Evolutionary conservation across 2,888 invertebrate genomes (phyloP), one percentile per base, ranked within the genome.

Genomic region (Hyalella azteca): DNA sequence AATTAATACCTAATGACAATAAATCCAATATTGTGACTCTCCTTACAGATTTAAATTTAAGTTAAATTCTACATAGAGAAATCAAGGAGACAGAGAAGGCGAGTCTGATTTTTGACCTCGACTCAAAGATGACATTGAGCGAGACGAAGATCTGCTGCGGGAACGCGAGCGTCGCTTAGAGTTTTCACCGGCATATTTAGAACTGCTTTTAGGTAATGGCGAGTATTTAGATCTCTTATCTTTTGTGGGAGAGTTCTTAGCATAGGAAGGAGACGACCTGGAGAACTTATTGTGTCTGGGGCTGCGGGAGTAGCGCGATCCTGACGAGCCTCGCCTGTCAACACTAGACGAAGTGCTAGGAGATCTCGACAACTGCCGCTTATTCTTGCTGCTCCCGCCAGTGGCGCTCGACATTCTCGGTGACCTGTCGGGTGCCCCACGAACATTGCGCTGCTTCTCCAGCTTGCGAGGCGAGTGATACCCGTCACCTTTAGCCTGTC

Each of bases 251-350:
- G 66, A 66, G 32, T 66, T 66, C 36, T 66, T 66, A 1, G 54
- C 4, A 54, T 54, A 54, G 0, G 54, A 13, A 22, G 54, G 54
- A 54, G 54, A 54, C 7, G 66, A 36, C n/a, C 66, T 32, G 5
- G 66, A 66, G 66, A 66, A 66, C 19, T 66, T 66, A n/a, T 66
- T 66, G 66, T 66, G 66, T 2, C 66, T 32, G 1, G 66, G 66
- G 19, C 66, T 66, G 4, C 39, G 22, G 13, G 66, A 66, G 39
- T 66, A 36, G 39, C 66, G 66, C 3, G 66, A 66, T 15, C 36
- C 66, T 36, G 66, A 66, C 1, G 66, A 66, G 19, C 36, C 66
- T 9, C 66, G 66, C n/a, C 66, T 36, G 11, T 66, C 36, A 36
- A n/a, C n/a, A 36, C 36, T 36, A 0, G 36, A 36, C 19, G 66